phyloP scores from a whole-genome alignment of 2,113 vertebrate species.

The Eulemur macaco region DNA sequence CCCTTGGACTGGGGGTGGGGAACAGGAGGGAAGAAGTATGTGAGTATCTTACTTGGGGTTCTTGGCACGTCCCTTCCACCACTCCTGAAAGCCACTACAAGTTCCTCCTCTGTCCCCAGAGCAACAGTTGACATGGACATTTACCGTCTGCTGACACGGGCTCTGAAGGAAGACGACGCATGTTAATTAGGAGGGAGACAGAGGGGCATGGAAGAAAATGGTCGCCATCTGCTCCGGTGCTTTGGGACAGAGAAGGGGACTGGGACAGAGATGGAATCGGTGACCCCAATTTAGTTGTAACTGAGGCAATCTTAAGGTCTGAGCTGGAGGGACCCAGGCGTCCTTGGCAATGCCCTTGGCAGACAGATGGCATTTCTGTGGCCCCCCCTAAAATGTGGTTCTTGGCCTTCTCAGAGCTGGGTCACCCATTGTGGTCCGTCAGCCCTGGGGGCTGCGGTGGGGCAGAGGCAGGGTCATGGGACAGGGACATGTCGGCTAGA shows the following conservation, averaged over 20 bases:
- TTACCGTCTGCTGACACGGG: conserved; percentile 27
- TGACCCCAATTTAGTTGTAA: conserved; percentile 19
- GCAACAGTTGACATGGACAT: background rate
- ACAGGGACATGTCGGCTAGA: rapidly evolving
- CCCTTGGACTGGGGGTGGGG: rapidly evolving
- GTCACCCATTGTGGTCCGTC: background rate
- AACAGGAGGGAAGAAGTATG: rapidly evolving
- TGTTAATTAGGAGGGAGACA: background rate
- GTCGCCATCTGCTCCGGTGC: background rate
- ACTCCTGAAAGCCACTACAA: background rate
- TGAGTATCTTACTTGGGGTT: background rate
- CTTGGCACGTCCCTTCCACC: background rate
- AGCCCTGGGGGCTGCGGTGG: rapidly evolving
- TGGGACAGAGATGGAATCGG: background rate
- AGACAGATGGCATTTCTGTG: no score
- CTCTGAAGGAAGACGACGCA: rapidly evolving
- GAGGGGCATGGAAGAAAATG: background rate
- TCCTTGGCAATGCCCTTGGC: background rate
- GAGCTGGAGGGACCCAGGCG: background rate
- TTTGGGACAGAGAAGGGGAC: background rate
- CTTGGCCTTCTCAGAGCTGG: background rate
- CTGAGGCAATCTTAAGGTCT: background rate
- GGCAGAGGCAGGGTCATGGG: rapidly evolving
- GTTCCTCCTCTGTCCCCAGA: background rate
- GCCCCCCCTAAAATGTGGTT: no score